Base-by-base conservation (phyloP, 2,797 vertebrate species). In the Sebastes iracundus region DNA sequence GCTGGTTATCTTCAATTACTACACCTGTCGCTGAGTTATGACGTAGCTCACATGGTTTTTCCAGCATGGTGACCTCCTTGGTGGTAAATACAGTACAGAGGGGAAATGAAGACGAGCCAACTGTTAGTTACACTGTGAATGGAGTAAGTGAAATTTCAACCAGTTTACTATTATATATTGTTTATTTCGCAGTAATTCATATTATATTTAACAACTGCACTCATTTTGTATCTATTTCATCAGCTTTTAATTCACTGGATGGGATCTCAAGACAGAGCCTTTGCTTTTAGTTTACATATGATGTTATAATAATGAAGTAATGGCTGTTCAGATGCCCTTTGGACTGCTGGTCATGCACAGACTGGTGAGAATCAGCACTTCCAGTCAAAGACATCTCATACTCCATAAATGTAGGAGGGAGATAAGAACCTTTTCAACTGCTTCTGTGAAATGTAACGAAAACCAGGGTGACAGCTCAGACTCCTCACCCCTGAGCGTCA, bases 21-120 rank as follows among this genome's bases (percentile, higher is more conserved):
- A 60, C 84, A 62, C 0, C 2, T 11, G 94, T 90, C 94, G 93
- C 92, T 53, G 10, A 14, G 23, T 90, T 61, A 90, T 95, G 94
- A 94, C 93, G 94, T 85, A 0, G 0, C 1, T 28, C 73, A 38
- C 70, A 30, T 67, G 87, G 67, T 28, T 52, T 77, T 22, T 25
- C 33, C 73, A 88, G 80, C 79, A 88, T 90, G 90, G 90, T 58
- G 83, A 83, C 73, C 77, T 82, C 72, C 64, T 22, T 4, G 12
- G 8, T 4, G 13, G 55, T 68, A 30, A 80, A 60, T 8, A 49
- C 16, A 59, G n/a, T 2, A 49, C 16, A 59, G n/a, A 49, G 32
- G 5, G 49, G 8, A 67, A 23, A 32, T 8, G 7, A 30, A 3
- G 4, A 38, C 4, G 1, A 70, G 4, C 4, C 0, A 1, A 6